Evolutionary conservation across 2,113 vertebrate species (phyloP).

Genomic region (Arvicanthis niloticus): DNA sequence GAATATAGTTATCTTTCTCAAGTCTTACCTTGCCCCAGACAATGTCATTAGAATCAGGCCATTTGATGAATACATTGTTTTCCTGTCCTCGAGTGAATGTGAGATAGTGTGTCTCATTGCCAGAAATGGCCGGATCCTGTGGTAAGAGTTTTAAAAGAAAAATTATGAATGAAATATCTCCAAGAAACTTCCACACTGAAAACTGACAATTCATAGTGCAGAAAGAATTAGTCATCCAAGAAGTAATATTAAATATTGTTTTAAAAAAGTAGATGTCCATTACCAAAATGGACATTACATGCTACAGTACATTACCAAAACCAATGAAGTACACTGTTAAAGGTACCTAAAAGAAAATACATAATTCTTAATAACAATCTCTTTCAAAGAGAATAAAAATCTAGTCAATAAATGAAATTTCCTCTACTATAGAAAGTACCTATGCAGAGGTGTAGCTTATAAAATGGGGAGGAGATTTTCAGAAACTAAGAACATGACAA

Average conservation of each 20-base stretch:
- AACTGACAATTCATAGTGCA: not conserved
- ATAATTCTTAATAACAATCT: not conserved
- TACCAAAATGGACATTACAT: too few relatives aligned
- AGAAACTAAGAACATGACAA: not conserved
- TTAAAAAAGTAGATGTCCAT: not conserved
- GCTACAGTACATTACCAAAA: not conserved
- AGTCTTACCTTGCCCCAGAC: conserved; percentile 95
- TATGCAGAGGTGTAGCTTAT: not conserved
- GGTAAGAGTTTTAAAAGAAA: conserved; percentile 45
- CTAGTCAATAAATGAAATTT: not conserved
- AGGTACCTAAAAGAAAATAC: not conserved
- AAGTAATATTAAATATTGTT: not conserved
- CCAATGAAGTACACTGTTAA: not conserved
- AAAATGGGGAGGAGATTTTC: not conserved
- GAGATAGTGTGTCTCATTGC: conserved; percentile 92
- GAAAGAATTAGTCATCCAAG: not conserved
- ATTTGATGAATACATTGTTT: conserved; percentile 91
- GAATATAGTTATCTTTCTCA: not conserved
- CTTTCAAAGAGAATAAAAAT: not conserved
- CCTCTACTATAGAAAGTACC: not conserved
- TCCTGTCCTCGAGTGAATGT: conserved; percentile 87
- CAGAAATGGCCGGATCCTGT: conserved; percentile 95
- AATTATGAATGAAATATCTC: not conserved
- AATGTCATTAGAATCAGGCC: conserved; percentile 87
- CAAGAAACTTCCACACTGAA: not conserved